phyloP scores from a whole-genome alignment of 2,797 vertebrate genomes.

The Etheostoma perlongum region DNA sequence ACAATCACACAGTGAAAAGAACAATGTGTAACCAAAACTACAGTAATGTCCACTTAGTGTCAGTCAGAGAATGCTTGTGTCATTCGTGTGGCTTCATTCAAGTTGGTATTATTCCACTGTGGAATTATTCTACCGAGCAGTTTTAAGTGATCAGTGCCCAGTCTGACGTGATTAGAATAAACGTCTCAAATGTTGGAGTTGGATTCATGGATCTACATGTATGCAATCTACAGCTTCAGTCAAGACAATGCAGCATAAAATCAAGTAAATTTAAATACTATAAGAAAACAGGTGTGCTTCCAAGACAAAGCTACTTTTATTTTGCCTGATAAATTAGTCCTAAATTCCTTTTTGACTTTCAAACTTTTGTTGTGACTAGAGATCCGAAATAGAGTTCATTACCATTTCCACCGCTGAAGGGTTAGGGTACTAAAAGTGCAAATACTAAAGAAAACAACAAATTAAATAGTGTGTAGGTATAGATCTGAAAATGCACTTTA shows the following conservation, averaged over 20 bases:
- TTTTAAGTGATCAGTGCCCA: neutral
- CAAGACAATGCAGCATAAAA: neutral
- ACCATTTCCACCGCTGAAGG: conserved; percentile 6
- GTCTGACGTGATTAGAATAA: neutral
- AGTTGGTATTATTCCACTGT: neutral
- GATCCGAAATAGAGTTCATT: conserved; percentile 14
- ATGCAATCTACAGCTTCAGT: neutral
- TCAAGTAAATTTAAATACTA: neutral
- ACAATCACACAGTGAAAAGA: too few relatives aligned
- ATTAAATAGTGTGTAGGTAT: conserved; percentile 14
- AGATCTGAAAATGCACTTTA: conserved; percentile 35
- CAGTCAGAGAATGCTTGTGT: neutral
- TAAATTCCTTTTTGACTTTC: too few relatives aligned
- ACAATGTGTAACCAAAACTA: neutral
- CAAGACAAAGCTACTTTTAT: neutral
- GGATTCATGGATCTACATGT: neutral
- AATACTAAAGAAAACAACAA: conserved; percentile 34
- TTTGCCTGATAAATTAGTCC: neutral
- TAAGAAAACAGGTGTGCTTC: conserved; percentile 2
- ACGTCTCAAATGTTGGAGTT: neutral
- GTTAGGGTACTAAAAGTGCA: neutral
- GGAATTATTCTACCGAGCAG: neutral
- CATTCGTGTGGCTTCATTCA: neutral
- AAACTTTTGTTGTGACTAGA: neutral
- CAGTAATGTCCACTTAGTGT: neutral